Conservation (phyloP, 2,113 vertebrate genomes). For the Mesoclemmys tuberculata region DNA sequence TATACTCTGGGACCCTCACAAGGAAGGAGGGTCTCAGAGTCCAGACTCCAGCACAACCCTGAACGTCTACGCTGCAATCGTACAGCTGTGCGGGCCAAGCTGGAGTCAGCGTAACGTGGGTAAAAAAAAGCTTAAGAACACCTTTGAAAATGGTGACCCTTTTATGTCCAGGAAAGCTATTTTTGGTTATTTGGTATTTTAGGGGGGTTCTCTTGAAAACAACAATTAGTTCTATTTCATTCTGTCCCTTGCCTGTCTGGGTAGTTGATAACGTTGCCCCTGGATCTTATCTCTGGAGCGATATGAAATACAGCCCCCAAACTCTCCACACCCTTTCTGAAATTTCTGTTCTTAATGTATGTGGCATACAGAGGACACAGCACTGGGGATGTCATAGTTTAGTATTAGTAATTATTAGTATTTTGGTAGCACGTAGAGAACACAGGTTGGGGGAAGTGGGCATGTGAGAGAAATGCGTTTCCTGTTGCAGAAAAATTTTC, state of each 20-base stretch:
- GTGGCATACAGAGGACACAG: not conserved
- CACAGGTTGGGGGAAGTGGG: not conserved
- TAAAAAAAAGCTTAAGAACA: not conserved
- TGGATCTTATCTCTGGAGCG: not conserved
- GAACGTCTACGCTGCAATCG: not conserved
- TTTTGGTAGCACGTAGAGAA: not conserved
- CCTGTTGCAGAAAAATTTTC: not conserved
- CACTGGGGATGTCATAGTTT: not conserved
- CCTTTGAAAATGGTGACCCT: not conserved
- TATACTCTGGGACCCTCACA: not conserved
- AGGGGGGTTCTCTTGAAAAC: not conserved
- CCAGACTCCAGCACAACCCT: not conserved
- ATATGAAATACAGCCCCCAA: not conserved
- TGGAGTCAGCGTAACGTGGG: too few species aligned
- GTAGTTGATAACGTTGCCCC: not conserved
- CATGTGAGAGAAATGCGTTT: not conserved
- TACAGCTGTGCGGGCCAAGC: not conserved
- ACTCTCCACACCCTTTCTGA: not conserved
- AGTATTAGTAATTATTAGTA: not conserved
- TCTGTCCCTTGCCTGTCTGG: not conserved
- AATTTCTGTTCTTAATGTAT: not conserved
- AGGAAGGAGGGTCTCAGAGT: too few species aligned
- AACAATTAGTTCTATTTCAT: not conserved
- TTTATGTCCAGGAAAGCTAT: not conserved
- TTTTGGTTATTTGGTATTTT: not conserved